Conservation (phyloP, 1,140 invertebrate species). For the Tetranychus urticae region DNA sequence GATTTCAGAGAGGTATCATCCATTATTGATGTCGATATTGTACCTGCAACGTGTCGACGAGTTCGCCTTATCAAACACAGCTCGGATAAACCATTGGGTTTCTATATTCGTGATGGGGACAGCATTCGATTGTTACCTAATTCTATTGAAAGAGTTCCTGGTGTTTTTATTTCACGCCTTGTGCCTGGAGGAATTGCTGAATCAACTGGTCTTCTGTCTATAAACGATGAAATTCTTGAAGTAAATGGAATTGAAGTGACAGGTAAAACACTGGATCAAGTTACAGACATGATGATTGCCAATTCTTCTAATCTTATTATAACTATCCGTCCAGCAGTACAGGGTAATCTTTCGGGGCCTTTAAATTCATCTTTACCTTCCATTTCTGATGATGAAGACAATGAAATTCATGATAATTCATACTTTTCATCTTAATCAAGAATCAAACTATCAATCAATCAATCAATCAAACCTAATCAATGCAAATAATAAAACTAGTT, state of each 20-base stretch:
- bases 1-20: conserved; percentile 91
- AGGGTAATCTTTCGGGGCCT: conserved; percentile 26
- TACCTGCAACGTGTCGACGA: conserved; percentile 86
- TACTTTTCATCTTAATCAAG: background rate
- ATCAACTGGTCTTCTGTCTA: conserved; percentile 82
- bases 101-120: conserved; percentile 67
- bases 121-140: conserved; percentile 62
- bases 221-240: conserved; percentile 96
- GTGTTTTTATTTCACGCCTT: conserved; percentile 79
- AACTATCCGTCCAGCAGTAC: conserved; percentile 87
- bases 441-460: no score
- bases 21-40: conserved; percentile 97
- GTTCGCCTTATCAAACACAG: conserved; percentile 91
- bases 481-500: no score
- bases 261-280: conserved; percentile 94
- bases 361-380: conserved; percentile 11
- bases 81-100: conserved; percentile 87
- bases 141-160: conserved; percentile 62
- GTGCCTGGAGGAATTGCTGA: conserved; percentile 46
- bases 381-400: conserved; percentile 22
- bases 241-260: conserved; percentile 96
- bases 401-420: conserved; percentile 44
- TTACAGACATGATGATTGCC: conserved; percentile 99
- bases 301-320: conserved; percentile 98
- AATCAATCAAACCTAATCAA: no score